Evolutionary conservation across 2,113 vertebrate genomes (phyloP), one percentile per base, ranked within the genome.

Genomic region (Columbina picui): DNA sequence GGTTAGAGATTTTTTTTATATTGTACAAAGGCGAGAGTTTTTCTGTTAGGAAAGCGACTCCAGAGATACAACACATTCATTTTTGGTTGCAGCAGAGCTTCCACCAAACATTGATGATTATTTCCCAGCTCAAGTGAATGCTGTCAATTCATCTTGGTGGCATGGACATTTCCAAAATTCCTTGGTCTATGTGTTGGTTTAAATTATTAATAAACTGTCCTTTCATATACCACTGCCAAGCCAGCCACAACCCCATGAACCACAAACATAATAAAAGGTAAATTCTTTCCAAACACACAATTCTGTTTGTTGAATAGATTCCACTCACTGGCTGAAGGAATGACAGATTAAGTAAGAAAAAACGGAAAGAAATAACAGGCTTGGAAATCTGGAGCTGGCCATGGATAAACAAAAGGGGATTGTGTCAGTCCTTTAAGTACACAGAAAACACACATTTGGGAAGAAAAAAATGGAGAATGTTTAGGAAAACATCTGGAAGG

Each of bases 231-330:
- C 0, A 3, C 57, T 85, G 53, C 75, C 78, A 92, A 91, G n/a
- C 30, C 56, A 74, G 43, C 78, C 82, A 70, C n/a, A 87, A 34
- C 7, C n/a, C 32, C 61, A 65, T 53, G 57, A 94, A 78, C 38
- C 69, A 82, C 30, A 70, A 59, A 73, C 50, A 57, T 23, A 36
- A 91, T 50, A 63, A 91, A 82, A 91, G 65, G 60, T 26, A 90
- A 83, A 88, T 88, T 83, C 41, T 93, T 96, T 91, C 78, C 52
- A 69, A 95, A 93, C 88, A 20, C 47, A 86, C 75, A 90, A 21
- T 68, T 6, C 39, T 77, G 25, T 39, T 50, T 70, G n/a, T 78
- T 93, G 45, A 94, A 59, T 61, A 69, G 78, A 80, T 84, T 65
- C 77, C 43, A 64, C 41, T 80, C 60, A 12, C 34, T 88, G 79